Conservation (phyloP, 2,888 invertebrate genomes). For the Furcula furcula region DNA sequence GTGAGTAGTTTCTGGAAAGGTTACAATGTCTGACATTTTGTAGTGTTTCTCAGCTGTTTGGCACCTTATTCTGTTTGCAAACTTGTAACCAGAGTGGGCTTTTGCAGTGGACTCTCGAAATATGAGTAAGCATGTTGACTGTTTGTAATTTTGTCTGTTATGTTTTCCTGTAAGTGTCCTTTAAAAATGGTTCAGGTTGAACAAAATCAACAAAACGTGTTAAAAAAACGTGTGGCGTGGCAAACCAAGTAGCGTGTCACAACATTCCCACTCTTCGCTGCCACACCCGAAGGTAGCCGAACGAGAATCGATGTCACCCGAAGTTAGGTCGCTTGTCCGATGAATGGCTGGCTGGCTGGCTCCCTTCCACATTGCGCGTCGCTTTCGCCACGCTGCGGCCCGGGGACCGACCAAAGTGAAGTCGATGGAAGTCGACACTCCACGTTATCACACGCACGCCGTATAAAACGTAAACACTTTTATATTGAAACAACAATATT, state of each 20-base stretch:
- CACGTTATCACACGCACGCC: constrained; percentile 48
- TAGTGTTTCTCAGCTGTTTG: neutral
- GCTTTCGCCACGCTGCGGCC: constrained; percentile 58
- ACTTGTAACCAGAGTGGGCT: neutral
- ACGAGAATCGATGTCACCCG: constrained; percentile 72
- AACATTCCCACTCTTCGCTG: constrained; percentile 50
- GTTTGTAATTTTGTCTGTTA: neutral
- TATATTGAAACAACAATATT: constrained; percentile 24
- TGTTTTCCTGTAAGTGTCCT: neutral
- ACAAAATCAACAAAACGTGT: too few relatives aligned
- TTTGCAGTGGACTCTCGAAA: neutral
- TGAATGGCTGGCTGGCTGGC: constrained; percentile 29
- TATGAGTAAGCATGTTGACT: neutral
- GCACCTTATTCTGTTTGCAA: neutral
- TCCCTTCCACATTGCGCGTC: constrained; percentile 51
- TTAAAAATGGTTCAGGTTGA: too few relatives aligned
- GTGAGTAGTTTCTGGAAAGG: neutral
- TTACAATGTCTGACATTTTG: neutral
- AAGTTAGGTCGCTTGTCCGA: constrained; percentile 43
- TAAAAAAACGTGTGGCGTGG: too few relatives aligned
- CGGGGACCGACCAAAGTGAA: constrained; percentile 12
- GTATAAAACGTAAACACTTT: constrained; percentile 46
- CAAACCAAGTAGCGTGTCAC: constrained; percentile 21
- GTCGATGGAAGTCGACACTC: constrained; percentile 37
- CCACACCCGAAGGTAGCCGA: constrained; percentile 66